phyloP scores from a whole-genome alignment of 2,113 vertebrate species.

The Dryoscopus gambensis region DNA sequence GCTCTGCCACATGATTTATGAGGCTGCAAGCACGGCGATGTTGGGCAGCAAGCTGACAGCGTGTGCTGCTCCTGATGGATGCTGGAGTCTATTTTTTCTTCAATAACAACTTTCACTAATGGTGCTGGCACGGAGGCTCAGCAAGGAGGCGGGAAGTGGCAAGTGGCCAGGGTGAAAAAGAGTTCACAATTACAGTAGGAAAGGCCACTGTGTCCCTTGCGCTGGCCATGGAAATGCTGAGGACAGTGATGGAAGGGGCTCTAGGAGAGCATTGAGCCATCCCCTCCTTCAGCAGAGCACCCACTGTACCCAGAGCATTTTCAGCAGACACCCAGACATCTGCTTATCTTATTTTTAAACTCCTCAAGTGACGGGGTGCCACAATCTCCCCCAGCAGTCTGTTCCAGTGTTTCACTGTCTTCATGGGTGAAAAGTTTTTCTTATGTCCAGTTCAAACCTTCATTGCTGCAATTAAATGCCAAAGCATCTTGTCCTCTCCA shows the following conservation, averaged over 20 bases:
- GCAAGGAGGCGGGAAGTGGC: constrained; percentile 17
- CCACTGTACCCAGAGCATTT: background rate
- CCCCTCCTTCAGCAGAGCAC: background rate
- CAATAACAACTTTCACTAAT: constrained; percentile 3
- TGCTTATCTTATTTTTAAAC: background rate
- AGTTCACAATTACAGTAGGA: background rate
- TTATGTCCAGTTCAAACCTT: background rate
- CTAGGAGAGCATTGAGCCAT: background rate
- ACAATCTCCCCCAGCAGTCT: background rate
- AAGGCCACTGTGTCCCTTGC: background rate
- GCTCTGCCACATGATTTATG: background rate
- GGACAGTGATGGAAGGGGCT: background rate
- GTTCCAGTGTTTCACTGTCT: background rate
- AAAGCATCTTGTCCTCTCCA: background rate
- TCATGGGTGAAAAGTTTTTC: background rate
- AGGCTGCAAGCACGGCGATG: background rate
- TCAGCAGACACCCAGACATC: background rate
- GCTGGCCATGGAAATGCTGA: background rate
- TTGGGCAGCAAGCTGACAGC: background rate
- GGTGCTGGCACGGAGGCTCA: background rate
- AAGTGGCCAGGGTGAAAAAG: background rate
- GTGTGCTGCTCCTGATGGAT: background rate
- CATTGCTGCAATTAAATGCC: background rate
- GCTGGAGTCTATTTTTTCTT: background rate
- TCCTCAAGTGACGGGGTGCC: background rate